Conservation (phyloP, 2,113 vertebrate species). For the Poeciliopsis prolifica region DNA sequence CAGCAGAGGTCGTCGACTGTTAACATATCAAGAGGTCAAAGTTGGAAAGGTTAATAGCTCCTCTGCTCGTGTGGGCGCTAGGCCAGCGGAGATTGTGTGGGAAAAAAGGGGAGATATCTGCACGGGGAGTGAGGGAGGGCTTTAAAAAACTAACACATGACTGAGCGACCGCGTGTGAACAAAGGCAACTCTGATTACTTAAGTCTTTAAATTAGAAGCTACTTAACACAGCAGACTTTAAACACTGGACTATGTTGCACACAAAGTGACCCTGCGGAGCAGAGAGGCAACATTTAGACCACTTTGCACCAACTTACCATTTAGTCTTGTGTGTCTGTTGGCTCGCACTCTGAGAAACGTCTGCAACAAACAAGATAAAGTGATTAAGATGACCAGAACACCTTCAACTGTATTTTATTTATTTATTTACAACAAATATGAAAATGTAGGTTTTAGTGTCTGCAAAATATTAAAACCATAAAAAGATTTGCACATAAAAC, state of each 20-base stretch:
- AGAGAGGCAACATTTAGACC: conserved; percentile 27
- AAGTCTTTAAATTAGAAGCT: conserved; percentile 2
- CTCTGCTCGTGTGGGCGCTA: conserved; percentile 83
- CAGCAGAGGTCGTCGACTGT: conserved; percentile 84
- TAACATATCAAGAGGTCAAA: conserved; percentile 82
- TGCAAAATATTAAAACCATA: neutral
- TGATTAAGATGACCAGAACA: neutral
- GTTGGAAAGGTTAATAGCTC: conserved; percentile 79
- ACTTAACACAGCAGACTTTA: conserved; percentile 2
- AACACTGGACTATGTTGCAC: conserved; percentile 6
- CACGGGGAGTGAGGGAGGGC: conserved; percentile 18
- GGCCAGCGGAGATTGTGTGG: conserved; percentile 66
- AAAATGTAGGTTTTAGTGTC: neutral
- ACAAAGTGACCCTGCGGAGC: conserved; percentile 23
- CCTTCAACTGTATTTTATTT: neutral
- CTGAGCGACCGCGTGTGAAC: conserved; percentile 33
- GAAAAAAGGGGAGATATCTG: conserved; percentile 46
- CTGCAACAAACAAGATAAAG: conserved; percentile 69
- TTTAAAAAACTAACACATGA: conserved; percentile 24
- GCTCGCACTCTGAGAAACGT: conserved; percentile 94
- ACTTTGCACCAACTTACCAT: conserved; percentile 83
- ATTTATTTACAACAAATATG: neutral
- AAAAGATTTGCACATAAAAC: neutral
- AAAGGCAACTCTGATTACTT: conserved; percentile 27
- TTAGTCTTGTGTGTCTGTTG: conserved; percentile 95